Percentiles rank a stretch among this genome's conserved stretches.
Evolutionary conservation across 2,113 vertebrate species (phyloP).

Genomic region (Nannospalax galili): DNA sequence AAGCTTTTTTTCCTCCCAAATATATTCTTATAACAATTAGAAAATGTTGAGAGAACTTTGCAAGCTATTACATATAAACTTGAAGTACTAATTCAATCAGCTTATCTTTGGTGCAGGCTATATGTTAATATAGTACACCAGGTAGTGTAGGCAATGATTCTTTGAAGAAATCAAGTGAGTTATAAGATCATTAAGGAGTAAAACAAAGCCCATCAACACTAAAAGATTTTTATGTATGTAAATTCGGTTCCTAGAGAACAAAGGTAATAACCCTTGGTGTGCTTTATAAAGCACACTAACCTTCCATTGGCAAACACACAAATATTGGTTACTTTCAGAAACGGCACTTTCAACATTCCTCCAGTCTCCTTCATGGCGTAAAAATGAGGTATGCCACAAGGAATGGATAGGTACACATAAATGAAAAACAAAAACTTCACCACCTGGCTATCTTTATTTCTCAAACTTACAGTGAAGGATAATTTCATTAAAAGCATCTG

Average conservation of each 20-base stretch:
- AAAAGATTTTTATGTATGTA: not conserved
- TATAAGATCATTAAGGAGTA: not conserved
- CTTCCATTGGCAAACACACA: not conserved
- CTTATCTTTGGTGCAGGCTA: not conserved
- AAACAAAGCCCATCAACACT: not conserved
- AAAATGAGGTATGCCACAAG: not conserved
- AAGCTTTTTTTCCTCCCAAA: conserved; percentile 43
- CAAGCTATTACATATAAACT: not conserved
- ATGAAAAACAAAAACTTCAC: not conserved
- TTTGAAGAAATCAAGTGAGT: conserved; percentile 39
- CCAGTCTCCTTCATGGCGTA: not conserved
- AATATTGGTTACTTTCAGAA: conserved; percentile 38
- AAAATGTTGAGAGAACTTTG: not conserved
- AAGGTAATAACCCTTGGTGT: not conserved
- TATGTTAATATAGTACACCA: not conserved
- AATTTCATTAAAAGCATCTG: not conserved
- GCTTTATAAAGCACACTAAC: not conserved
- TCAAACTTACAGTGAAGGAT: not conserved
- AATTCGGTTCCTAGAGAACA: not conserved
- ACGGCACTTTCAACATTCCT: not conserved
- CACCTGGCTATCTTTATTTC: not conserved
- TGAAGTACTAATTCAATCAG: conserved; percentile 35
- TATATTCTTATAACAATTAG: not conserved
- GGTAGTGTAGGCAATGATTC: not conserved
- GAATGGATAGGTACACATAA: not conserved